Conservation (phyloP, 2,113 vertebrate species). For the Scalopus aquaticus region DNA sequence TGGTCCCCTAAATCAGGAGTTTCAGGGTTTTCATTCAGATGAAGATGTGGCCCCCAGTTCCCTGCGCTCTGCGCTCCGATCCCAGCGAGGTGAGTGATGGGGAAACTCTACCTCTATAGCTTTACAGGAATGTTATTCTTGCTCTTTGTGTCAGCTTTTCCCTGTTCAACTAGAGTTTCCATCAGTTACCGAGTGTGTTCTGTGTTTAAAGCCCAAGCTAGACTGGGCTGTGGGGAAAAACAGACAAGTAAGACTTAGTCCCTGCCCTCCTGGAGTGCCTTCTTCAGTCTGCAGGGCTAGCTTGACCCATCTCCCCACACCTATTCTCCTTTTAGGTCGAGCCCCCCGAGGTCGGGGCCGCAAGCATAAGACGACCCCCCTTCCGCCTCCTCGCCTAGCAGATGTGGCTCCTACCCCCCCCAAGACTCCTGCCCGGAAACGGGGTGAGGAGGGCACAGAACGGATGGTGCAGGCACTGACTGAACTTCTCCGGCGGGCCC, state of each 20-base stretch:
- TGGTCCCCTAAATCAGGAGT: conserved; percentile 87
- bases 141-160: conserved; percentile 7
- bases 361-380: conserved; percentile 75
- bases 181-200: conserved; percentile 6
- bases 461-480: conserved; percentile 83
- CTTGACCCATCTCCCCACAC: conserved; percentile 68
- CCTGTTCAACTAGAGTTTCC: conserved; percentile 31
- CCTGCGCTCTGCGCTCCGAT: conserved; percentile 85
- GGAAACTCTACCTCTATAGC: conserved; percentile 63
- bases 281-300: background rate
- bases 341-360: conserved; percentile 76
- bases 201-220: conserved; percentile 46
- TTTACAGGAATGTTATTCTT: conserved; percentile 33
- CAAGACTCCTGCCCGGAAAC: conserved; percentile 73
- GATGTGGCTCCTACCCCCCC: conserved; percentile 68
- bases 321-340: conserved; percentile 81
- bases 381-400: conserved; percentile 70
- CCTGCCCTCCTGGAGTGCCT: background rate
- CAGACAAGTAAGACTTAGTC: conserved; percentile 43
- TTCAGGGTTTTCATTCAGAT: conserved; percentile 91
- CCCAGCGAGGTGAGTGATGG: conserved; percentile 89
- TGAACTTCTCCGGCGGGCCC: conserved; percentile 80
- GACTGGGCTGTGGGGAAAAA: conserved; percentile 51
- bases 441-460: conserved; percentile 80
- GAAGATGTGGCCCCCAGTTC: conserved; percentile 83